A percentile compares a stretch with the other conserved stretches of the same genome.
These are phyloP conservation scores for Leptosomus discolor DNA, from an alignment of 2,113 vertebrate species.

Conservation along the genomic window DNA sequence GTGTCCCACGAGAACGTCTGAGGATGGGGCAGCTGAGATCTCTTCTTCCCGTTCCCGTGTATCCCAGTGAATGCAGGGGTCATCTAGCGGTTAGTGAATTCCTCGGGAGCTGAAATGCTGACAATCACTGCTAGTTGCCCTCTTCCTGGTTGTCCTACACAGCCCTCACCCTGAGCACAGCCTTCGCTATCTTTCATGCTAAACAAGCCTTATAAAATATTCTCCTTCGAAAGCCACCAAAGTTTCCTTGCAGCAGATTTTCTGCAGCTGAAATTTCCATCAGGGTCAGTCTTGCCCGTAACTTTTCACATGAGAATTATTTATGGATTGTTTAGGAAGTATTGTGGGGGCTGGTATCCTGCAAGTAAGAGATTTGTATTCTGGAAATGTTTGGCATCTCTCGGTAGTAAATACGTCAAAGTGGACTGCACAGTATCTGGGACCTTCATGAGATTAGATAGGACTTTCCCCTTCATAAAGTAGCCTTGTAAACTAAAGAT, in stretches of 20 bases:
- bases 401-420: not conserved
- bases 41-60: not conserved
- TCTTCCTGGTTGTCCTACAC: not conserved
- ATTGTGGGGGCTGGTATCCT: not conserved
- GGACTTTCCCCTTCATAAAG: not conserved
- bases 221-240: not conserved
- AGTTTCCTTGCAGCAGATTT: not conserved
- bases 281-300: rapidly evolving
- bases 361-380: not conserved
- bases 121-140: not conserved
- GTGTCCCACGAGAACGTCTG: not conserved
- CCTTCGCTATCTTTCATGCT: not conserved
- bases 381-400: not conserved
- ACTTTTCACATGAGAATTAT: not conserved
- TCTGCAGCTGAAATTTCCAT: not conserved
- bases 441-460: rapidly evolving
- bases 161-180: not conserved
- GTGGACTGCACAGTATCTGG: not conserved
- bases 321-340: not conserved
- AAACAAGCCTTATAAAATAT: not conserved
- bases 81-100: not conserved
- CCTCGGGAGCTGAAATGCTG: not conserved
- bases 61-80: not conserved
- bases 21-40: not conserved
- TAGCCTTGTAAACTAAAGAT: not conserved